Evolutionary conservation across 2,888 invertebrate species (phyloP), one percentile per base, ranked within the genome.

Genomic region (Autographa gamma): DNA sequence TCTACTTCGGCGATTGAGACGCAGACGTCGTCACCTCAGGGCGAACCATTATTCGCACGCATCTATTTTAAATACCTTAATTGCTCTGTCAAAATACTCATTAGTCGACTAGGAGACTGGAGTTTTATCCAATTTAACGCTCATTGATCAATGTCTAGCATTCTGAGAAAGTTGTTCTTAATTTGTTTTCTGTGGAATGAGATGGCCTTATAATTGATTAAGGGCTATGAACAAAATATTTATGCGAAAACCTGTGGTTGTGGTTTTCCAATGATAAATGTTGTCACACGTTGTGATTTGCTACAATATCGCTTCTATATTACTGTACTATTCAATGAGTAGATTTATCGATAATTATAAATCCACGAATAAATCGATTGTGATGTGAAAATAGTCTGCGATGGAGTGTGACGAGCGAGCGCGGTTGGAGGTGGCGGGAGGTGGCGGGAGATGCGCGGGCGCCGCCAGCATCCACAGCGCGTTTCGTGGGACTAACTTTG

Each of bases 21-120:
- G 62, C 34, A 63, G 11, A 73, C 48, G 25, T 68, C 31, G 66
- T 14, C 59, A 82, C 86, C 82, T 62, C 69, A 76, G 76, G 88
- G 80, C 79, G 73, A 67, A 54, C 11, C 54, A 64, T 73, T 86
- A 84, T 85, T 88, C 79, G 84, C 86, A 69, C 70, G 71, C 76
- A 71, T 83, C 77, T 76, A 66, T 77, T 84, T 78, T 76, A 79
- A 79, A 74, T 73, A 83, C 78, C 85, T 82, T 92, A 90, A 93
- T 92, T 90, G 87, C 85, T 84, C 90, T 93, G 93, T 93, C 93
- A 90, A 90, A 93, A 90, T 82, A 83, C 79, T 86, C 87, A 91
- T 91, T 88, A 87, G 84, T 85, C 79, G 79, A 73, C 77, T 66
- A 73, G 82, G 78, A 82, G 76, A 82, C 72, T 70, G 80, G 79